A percentile compares a stretch with the other conserved stretches of the same genome.
Evolutionary conservation across 2,888 invertebrate genomes (phyloP).

Genomic region (Eupithecia vulgata): DNA sequence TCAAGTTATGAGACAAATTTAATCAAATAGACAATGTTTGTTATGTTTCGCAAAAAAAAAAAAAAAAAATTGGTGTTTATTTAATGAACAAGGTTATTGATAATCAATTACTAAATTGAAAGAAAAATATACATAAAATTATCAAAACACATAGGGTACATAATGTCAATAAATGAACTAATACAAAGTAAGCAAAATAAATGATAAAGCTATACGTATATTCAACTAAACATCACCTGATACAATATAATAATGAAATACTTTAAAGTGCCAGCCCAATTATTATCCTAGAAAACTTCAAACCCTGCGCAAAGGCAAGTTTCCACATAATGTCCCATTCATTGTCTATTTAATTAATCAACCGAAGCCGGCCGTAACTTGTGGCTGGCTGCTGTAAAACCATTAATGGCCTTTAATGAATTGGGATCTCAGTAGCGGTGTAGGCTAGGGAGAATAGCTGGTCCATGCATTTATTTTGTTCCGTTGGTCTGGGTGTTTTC

Average conservation of each 20-base stretch:
- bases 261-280: not conserved
- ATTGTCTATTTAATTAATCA: conserved; percentile 76
- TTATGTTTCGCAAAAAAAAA: not conserved
- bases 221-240: not conserved
- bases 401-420: conserved; percentile 78
- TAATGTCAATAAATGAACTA: no score
- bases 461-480: conserved; percentile 5
- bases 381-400: conserved; percentile 74
- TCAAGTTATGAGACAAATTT: no score
- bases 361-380: conserved; percentile 56
- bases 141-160: no score
- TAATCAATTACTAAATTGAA: no score
- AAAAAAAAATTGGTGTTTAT: no score
- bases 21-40: no score
- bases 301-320: conserved; percentile 6
- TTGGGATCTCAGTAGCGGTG: conserved; percentile 66
- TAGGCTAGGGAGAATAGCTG: conserved; percentile 16
- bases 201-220: not conserved
- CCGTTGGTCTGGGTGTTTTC: no score
- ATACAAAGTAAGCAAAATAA: no score
- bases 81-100: no score
- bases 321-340: conserved; percentile 56
- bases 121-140: no score
- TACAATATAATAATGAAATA: not conserved
- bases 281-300: conserved; percentile 7